Evolutionary conservation across 1,140 invertebrate genomes (phyloP).

Genomic region (Aphidius ervi): DNA sequence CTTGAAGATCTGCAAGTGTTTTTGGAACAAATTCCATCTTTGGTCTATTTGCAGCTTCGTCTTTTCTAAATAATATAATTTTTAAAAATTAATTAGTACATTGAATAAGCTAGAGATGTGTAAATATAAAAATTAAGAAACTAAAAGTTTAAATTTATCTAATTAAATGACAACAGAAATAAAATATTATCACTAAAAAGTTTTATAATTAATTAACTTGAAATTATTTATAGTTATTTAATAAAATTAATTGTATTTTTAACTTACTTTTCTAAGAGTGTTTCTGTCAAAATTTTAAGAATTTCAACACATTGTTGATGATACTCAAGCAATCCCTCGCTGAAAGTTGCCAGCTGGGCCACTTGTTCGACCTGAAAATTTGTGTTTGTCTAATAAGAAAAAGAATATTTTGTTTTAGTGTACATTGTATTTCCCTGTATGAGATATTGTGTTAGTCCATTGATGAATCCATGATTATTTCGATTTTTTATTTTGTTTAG

Average conservation of each 20-base stretch:
- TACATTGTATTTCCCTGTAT: neutral
- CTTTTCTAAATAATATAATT: slow-evolving; percentile 63
- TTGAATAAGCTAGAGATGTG: too few relatives aligned
- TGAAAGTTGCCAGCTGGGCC: slow-evolving; percentile 90
- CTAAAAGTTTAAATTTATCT: slow-evolving; percentile 9
- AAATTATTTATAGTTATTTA: too few relatives aligned
- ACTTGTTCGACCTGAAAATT: slow-evolving; percentile 86
- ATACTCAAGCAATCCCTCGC: slow-evolving; percentile 91
- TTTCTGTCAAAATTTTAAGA: slow-evolving; percentile 77
- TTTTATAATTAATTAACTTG: too few relatives aligned
- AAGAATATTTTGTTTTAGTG: too few relatives aligned
- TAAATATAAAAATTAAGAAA: neutral
- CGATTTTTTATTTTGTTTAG: neutral
- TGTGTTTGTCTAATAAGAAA: too few relatives aligned
- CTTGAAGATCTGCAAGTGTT: slow-evolving; percentile 82
- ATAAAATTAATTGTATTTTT: too few relatives aligned
- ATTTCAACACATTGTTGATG: slow-evolving; percentile 94
- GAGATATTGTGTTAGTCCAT: neutral
- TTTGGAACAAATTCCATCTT: slow-evolving; percentile 91
- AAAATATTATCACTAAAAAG: too few relatives aligned
- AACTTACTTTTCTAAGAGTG: slow-evolving; percentile 83
- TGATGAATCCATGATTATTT: neutral
- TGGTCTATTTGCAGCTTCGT: slow-evolving; percentile 83
- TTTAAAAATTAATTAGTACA: too few relatives aligned
- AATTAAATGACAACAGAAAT: too few relatives aligned